These are phyloP conservation scores for Apamea crenata DNA, from an alignment of 2,888 invertebrate genomes.

Conservation along the genomic window DNA sequence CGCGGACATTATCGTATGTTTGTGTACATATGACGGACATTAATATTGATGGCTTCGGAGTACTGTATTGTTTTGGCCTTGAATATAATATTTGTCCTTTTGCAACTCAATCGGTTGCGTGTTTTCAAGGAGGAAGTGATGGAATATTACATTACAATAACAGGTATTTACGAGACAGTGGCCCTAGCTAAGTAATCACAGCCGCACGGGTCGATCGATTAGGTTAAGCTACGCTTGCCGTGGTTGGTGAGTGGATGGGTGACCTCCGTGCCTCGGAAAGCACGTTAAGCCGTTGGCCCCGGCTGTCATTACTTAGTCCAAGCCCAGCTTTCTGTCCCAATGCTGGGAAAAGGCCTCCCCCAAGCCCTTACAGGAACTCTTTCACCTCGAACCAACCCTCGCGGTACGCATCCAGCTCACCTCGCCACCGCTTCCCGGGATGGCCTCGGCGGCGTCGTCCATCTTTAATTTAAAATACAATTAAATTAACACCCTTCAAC, in stretches of 20 bases:
- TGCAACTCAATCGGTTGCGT: background rate
- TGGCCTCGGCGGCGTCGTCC: background rate
- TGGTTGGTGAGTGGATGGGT: too few species aligned
- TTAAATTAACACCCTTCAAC: background rate
- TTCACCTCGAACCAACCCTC: background rate
- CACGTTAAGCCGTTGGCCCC: background rate
- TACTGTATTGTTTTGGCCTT: background rate
- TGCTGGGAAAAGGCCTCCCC: background rate
- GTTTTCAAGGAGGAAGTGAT: background rate
- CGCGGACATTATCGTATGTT: slow-evolving; percentile 5
- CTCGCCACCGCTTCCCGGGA: background rate
- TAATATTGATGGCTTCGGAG: slow-evolving; percentile 13
- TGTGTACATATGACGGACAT: background rate
- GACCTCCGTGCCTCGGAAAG: background rate
- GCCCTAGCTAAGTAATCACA: background rate
- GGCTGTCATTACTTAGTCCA: background rate
- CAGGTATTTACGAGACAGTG: background rate
- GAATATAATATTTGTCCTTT: background rate
- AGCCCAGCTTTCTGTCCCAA: background rate
- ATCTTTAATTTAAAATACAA: background rate
- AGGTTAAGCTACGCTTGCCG: background rate
- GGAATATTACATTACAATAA: background rate
- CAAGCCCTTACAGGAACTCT: background rate
- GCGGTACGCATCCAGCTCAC: background rate
- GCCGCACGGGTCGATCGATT: background rate